Conservation (phyloP, 2,113 vertebrate genomes). For the Marmota monax region DNA sequence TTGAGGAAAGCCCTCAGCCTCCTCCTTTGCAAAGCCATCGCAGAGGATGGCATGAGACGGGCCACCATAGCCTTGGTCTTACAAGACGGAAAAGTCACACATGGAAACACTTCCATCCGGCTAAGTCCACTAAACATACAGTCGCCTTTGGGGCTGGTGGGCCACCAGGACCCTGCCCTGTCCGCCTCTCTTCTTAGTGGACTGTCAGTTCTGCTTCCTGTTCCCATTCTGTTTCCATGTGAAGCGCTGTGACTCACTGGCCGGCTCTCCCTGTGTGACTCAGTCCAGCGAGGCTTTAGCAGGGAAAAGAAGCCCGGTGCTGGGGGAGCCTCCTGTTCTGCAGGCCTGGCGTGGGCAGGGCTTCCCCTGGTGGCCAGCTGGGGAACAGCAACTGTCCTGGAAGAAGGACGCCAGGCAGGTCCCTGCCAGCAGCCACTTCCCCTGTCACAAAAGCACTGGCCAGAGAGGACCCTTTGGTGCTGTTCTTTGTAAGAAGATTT, state of each 20-base stretch:
- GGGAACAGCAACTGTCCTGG: neutral
- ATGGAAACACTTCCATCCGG: neutral
- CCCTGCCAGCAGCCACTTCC: neutral
- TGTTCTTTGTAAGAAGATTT: neutral
- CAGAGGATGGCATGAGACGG: neutral
- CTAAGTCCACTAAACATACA: neutral
- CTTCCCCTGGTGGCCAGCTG: slow-evolving; percentile 57
- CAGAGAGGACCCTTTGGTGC: neutral
- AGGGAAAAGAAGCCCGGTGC: neutral
- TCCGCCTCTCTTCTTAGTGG: neutral
- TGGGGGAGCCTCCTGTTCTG: neutral
- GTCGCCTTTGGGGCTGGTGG: neutral
- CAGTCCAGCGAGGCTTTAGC: neutral
- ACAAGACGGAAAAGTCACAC: neutral
- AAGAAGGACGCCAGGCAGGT: neutral
- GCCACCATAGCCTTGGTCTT: neutral
- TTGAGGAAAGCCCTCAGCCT: slow-evolving; percentile 17
- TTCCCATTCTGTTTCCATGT: neutral
- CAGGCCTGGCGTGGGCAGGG: neutral
- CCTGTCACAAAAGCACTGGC: neutral
- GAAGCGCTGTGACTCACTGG: neutral
- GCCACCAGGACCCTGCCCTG: neutral
- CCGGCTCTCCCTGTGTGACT: neutral
- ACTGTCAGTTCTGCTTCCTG: neutral
- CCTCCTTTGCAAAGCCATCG: neutral